phyloP scores from a whole-genome alignment of 2,888 invertebrate species.

The Drosophila percnosoma region DNA sequence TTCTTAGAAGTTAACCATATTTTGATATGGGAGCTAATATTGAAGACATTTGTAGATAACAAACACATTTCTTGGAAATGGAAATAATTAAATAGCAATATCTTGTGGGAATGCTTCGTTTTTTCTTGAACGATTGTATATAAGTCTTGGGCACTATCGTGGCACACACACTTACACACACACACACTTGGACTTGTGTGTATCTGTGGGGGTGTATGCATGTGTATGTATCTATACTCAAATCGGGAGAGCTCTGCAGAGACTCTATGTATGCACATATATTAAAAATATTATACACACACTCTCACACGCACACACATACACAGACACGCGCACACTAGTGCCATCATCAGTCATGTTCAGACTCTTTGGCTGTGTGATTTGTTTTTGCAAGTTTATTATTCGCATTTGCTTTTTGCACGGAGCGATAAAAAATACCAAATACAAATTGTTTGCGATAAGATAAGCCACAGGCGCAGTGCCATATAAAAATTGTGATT shows the following conservation, averaged over 20 bases:
- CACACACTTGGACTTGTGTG: not conserved
- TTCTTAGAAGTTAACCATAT: conserved; percentile 25
- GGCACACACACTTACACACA: conserved; percentile 14
- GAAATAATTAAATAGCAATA: conserved; percentile 70
- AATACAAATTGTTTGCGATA: conserved; percentile 70
- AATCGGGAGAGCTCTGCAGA: conserved; percentile 9
- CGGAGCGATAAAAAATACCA: conserved; percentile 68
- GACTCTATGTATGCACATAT: conserved; percentile 10
- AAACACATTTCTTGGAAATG: conserved; percentile 78
- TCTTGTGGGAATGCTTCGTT: conserved; percentile 57
- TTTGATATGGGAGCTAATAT: conserved; percentile 31
- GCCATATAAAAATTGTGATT: conserved; percentile 36
- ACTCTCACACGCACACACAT: conserved; percentile 3
- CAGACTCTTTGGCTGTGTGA: conserved; percentile 55
- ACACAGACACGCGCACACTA: conserved; percentile 19
- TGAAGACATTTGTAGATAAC: conserved; percentile 66
- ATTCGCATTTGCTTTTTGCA: conserved; percentile 65
- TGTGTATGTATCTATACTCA: conserved; percentile 1
- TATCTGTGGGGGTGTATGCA: conserved; percentile 2
- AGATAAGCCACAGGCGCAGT: conserved; percentile 52
- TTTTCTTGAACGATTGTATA: conserved; percentile 25
- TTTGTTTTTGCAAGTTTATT: conserved; percentile 52
- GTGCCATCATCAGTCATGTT: conserved; percentile 62
- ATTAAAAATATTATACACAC: conserved; percentile 23
- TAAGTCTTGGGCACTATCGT: conserved; percentile 51